Base-by-base conservation (phyloP, 2,888 invertebrate species). In the Eumerus sabulonum region DNA sequence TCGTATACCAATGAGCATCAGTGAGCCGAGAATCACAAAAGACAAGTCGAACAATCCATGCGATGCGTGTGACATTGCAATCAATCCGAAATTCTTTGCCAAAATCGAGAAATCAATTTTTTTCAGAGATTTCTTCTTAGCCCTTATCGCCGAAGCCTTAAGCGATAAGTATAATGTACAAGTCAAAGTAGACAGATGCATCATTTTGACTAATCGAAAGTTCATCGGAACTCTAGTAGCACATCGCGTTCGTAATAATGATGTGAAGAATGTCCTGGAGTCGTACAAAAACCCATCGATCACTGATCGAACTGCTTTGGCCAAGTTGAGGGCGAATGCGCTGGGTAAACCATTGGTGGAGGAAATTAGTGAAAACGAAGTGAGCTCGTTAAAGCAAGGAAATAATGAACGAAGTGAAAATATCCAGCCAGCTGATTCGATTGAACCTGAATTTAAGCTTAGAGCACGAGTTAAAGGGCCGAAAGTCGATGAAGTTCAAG, bases 1-100 rank as follows among this genome's bases (percentile, higher is more conserved):
- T 87, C 90, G 94, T 77, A 93, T 98, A 48, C 97, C 97, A 0
- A 95, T 98, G 95, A 97, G 97, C 86, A 94, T 98, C 82, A 96
- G 96, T 0, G 94, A 94, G 85, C 92, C 94, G 3, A 93, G 94
- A 83, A 91, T 91, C 5, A 96, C 96, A 85, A 88, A 90, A 17
- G 97, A 97, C 86, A 96, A 95, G 87, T 91, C 92, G 59, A 94
- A 95, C 35, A 90, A 91, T 17, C 92, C 92, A 0, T 94, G 94
- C 40, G 92, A 92, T 70, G 95, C 93, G 0, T 95, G 94, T 86
- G 97, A 98, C 88, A 92, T 98, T 27, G 95, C 96, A 1, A 92
- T 98, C 36, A 94, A 96, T 88, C 92, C 94, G 1, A 89, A 90
- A 1, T 97, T 96, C 85, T 93, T 94, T 85, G 90, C 91, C 35